phyloP scores from a whole-genome alignment of 2,797 vertebrate genomes.

The Coregonus sp. region DNA sequence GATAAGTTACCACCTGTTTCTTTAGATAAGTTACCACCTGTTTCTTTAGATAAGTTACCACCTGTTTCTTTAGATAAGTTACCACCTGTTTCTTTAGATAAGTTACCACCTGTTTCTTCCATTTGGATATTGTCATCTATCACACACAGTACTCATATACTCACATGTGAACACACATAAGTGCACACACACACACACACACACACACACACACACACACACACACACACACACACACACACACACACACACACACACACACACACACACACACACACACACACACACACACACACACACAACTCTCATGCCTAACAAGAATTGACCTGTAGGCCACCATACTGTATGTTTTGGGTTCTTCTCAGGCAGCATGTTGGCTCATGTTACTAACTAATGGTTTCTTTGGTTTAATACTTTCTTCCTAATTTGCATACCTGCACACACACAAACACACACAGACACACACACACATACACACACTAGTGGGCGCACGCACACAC shows the following conservation, averaged over 20 bases:
- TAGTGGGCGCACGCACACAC: too few species aligned
- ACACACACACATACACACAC: not conserved
- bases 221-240: not conserved
- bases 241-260: not conserved
- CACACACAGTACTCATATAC: not conserved
- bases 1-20: too few species aligned
- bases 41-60: too few species aligned
- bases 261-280: not conserved
- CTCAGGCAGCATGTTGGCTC: too few species aligned
- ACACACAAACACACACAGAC: slow-evolving; percentile 1
- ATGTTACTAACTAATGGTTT: not conserved
- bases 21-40: slow-evolving; percentile 1
- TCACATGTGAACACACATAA: not conserved
- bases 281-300: not conserved
- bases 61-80: not conserved
- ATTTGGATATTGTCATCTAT: not conserved
- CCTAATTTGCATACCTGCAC: not conserved
- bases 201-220: not conserved
- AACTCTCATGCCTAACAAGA: not conserved
- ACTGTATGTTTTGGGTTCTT: not conserved
- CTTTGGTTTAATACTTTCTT: not conserved
- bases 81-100: not conserved
- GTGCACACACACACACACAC: not conserved
- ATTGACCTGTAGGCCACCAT: not conserved
- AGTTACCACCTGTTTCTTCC: slow-evolving; percentile 16